Base-by-base conservation (phyloP, 2,797 vertebrate species). In the Pseudomugil tenellus region DNA sequence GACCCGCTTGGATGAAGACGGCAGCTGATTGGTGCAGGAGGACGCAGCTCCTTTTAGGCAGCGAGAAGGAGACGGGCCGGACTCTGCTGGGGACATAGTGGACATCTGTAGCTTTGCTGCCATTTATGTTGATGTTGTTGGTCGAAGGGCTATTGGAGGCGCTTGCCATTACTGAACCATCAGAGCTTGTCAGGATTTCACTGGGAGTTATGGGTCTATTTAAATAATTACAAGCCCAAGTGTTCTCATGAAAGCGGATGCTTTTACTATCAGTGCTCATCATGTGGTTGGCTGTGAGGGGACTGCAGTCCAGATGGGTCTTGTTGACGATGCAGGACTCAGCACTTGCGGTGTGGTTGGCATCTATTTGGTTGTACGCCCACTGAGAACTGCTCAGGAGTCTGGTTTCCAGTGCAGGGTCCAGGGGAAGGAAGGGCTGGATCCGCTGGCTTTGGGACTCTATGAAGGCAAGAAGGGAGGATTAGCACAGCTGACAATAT, bases 21-120 rank as follows among this genome's bases (percentile, higher is more conserved):
- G 91, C 88, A 0, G 92, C 92, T 3, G 92, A 90, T 41, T 87
- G 91, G 81, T 91, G 90, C 26, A 91, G 84, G 12, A 93, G 91
- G 59, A 90, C 75, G 2, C 91, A 90, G 74, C 76, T 91, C 69
- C 90, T 78, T 58, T 92, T 93, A 7, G 91, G 91, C 58, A 93
- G 81, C 0, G 92, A 89, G 80, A 93, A 92, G 54, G 90, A 91
- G 23, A 92, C 89, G 0, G 91, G 91, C 0, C 91, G 89, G 32
- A 88, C 57, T 61, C 91, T 74, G 72, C 61, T 23, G 23, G 59
- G 69, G 48, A 59, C 2, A 0, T 57, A 83, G 21, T 19, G 58
- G 25, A 59, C 2, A 1, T 57, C 60, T 9, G 71, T 54, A 8
- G 32, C 41, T 11, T 46, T 58, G 67, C 49, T 9, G 35, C 8